Conservation (phyloP, 2,113 vertebrate genomes). For the Crotalus horridus region DNA sequence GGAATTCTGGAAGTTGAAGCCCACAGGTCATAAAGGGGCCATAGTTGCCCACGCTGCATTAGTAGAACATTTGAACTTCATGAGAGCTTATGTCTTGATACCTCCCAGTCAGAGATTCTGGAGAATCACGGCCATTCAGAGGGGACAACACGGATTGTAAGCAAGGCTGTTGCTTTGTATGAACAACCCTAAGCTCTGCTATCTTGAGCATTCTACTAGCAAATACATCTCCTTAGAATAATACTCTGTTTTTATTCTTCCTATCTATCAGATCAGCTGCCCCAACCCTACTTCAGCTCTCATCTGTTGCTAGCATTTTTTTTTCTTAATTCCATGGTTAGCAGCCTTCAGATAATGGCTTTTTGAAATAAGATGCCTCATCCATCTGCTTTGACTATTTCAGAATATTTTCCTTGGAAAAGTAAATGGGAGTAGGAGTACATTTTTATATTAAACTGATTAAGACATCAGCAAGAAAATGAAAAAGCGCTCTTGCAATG, state of each 20-base stretch:
- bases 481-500: neutral
- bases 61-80: neutral
- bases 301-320: neutral
- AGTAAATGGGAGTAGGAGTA: neutral
- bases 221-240: neutral
- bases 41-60: neutral
- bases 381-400: neutral
- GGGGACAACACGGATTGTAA: neutral
- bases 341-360: neutral
- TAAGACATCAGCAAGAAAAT: neutral
- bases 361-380: neutral
- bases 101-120: neutral
- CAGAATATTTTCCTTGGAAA: neutral
- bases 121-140: neutral
- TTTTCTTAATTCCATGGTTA: neutral
- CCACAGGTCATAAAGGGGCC: neutral
- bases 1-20: neutral
- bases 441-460: neutral
- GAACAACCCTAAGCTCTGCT: neutral
- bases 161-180: neutral
- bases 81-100: neutral
- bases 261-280: neutral
- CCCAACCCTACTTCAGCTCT: neutral
- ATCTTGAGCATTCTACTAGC: neutral
- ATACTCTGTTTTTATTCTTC: neutral